Conservation (phyloP, 2,797 vertebrate genomes). For the Argyrosomus regius region DNA sequence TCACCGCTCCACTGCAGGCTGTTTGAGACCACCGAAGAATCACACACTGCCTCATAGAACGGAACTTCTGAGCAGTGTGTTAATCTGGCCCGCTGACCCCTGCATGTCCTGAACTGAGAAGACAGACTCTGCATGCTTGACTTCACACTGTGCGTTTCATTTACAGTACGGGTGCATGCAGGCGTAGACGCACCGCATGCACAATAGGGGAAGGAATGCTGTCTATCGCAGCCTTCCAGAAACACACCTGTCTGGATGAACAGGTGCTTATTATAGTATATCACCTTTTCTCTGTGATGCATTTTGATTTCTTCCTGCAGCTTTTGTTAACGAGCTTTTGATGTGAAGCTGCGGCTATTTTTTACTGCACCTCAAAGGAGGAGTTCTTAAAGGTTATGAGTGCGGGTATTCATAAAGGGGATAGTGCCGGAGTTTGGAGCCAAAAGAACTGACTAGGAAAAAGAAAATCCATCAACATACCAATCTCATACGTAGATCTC, state of each 20-base stretch:
- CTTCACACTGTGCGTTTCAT: slow-evolving; percentile 35
- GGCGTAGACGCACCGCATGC: neutral
- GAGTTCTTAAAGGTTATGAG: neutral
- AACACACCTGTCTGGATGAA: slow-evolving; percentile 32
- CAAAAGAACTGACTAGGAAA: too few species aligned
- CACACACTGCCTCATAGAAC: neutral
- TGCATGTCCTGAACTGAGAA: slow-evolving; percentile 17
- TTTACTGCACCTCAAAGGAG: neutral
- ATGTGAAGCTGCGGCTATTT: neutral
- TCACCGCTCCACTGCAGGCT: slow-evolving; percentile 40
- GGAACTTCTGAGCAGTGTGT: slow-evolving; percentile 5
- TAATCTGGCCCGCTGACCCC: slow-evolving; percentile 41
- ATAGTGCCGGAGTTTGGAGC: neutral
- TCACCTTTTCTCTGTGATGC: neutral
- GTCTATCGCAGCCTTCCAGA: slow-evolving; percentile 28
- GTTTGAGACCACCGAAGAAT: slow-evolving; percentile 12
- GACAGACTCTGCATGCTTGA: slow-evolving; percentile 28
- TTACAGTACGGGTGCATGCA: slow-evolving; percentile 14
- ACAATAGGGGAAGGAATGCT: slow-evolving; percentile 36
- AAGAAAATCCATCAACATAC: neutral
- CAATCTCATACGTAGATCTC: neutral
- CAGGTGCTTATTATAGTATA: slow-evolving; percentile 29
- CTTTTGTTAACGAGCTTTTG: neutral
- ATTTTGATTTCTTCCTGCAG: neutral
- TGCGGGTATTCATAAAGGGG: neutral